Base-by-base conservation (phyloP, 2,888 invertebrate genomes). In the Rhingia rostrata region DNA sequence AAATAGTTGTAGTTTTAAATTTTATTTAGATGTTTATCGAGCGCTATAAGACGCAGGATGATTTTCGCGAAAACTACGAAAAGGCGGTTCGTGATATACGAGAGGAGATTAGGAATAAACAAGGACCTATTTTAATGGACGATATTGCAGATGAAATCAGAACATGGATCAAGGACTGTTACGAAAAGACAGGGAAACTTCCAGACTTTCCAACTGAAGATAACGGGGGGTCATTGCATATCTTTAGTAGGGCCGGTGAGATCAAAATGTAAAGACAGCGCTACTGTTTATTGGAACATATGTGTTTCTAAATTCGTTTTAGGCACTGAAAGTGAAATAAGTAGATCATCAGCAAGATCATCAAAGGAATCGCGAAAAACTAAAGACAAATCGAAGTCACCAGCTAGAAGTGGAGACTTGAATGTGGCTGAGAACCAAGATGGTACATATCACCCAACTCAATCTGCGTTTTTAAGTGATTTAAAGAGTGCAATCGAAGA, bases 131-230 rank as follows among this genome's bases (percentile, higher is more conserved):
- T 84, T 95, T 98, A 89, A 95, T 95, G 89, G 98, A 98, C 89
- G 95, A 96, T 87, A 95, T 98, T 88, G 94, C 95, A 86, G 96
- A 96, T 88, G 97, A 98, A 92, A 94, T 98, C 32, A 93, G 98
- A 81, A 94, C 94, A 79, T 98, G 98, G 97, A 94, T 98, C 83
- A 94, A 95, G 86, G 96, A 96, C 87, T 96, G 95, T 89, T 95
- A 95, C 90, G 94, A 95, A 45, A 94, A 95, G 88, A 96, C 96
- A 4, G 96, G 96, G 33, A 96, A 95, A 89, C 95, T 98, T 88
- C 98, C 99, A 0, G 98, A 98, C 87, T 95, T 97, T 88, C 98
- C 98, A 0, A 95, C 97, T 3, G 97, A 96, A 86, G 98, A 98
- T 88, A 95, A 96, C 87, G 98, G 98, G 6, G 97, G 98, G 0